A percentile compares a stretch with the other conserved stretches of the same genome.
These are phyloP conservation scores for Saccostrea cuccullata DNA, from an alignment of 1,140 invertebrate species.

Conservation along the genomic window DNA sequence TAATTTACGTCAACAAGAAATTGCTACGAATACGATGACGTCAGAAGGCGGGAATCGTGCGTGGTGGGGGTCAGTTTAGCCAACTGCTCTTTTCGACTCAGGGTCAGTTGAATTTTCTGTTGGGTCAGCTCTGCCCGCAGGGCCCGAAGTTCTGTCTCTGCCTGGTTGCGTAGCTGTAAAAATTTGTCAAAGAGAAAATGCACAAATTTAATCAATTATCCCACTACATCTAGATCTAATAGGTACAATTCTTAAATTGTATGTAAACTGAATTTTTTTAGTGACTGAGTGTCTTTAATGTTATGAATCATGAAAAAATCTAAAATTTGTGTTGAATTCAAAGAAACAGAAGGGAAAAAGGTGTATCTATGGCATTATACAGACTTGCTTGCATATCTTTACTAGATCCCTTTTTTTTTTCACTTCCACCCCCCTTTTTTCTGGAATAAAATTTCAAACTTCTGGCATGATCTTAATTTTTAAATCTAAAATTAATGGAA, in stretches of 20 bases:
- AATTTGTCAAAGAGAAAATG: slow-evolving; percentile 29
- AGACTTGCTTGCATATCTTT: slow-evolving; percentile 7
- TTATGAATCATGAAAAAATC: neutral
- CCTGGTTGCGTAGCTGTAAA: slow-evolving; percentile 80
- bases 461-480: no score
- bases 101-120: slow-evolving; percentile 80
- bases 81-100: slow-evolving; percentile 75
- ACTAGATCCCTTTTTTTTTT: neutral
- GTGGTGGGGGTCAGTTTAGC: slow-evolving; percentile 55
- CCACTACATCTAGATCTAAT: neutral
- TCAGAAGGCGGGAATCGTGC: slow-evolving; percentile 10
- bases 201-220: neutral
- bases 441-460: no score
- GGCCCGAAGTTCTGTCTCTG: slow-evolving; percentile 79
- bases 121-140: slow-evolving; percentile 79
- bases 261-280: neutral
- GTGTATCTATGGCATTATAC: neutral
- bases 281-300: neutral
- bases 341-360: neutral
- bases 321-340: neutral
- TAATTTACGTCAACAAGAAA: neutral
- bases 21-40: slow-evolving; percentile 5
- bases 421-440: neutral
- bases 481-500: no score
- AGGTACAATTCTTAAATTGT: neutral